phyloP scores from a whole-genome alignment of 2,113 vertebrate genomes.

The Thunnus thynnus region DNA sequence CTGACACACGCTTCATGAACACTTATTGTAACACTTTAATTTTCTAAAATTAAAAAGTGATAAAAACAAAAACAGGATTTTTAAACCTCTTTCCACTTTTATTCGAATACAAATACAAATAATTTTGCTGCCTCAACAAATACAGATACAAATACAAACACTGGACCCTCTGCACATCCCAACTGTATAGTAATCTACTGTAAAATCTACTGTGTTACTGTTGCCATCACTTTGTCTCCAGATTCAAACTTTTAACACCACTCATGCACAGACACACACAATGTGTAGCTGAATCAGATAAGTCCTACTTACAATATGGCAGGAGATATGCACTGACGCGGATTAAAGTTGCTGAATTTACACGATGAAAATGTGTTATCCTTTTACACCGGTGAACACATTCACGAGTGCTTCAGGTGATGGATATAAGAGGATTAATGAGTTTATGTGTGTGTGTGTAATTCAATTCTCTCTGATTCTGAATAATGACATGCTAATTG shows the following conservation, averaged over 20 bases:
- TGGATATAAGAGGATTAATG: constrained; percentile 28
- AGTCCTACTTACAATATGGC: not conserved
- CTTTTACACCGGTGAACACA: not conserved
- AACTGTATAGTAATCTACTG: not conserved
- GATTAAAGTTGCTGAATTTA: not conserved
- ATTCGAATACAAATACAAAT: too few species aligned
- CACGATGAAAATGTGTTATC: not conserved
- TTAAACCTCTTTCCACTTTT: too few species aligned
- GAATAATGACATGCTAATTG: constrained; percentile 26
- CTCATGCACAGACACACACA: not conserved
- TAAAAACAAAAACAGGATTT: too few species aligned
- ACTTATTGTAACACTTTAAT: too few species aligned
- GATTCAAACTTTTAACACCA: too few species aligned
- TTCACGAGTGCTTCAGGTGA: constrained; percentile 4
- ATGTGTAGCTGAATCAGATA: not conserved
- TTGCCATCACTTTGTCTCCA: too few species aligned
- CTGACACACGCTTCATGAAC: too few species aligned
- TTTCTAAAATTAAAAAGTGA: too few species aligned
- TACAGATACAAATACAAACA: too few species aligned
- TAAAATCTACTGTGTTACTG: too few species aligned
- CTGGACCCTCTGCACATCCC: too few species aligned
- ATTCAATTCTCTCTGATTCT: constrained; percentile 27
- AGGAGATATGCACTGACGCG: not conserved
- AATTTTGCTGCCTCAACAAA: too few species aligned
- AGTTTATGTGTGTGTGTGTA: not conserved